Base-by-base conservation (phyloP, 2,113 vertebrate genomes). In the Chitala chitala region DNA sequence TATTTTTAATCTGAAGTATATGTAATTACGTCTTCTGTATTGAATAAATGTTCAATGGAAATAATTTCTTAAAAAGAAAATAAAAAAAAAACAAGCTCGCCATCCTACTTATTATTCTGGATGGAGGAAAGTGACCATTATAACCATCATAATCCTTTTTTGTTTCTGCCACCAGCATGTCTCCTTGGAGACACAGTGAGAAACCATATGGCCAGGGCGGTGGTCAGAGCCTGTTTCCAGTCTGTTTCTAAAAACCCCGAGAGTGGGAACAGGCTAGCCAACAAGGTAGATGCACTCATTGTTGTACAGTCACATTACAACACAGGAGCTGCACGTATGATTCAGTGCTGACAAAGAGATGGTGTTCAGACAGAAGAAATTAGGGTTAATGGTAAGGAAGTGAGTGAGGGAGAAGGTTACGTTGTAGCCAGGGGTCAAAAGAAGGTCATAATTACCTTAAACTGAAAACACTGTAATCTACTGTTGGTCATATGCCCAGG, bases 221-320 rank as follows among this genome's bases (percentile, higher is more conserved):
- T 71, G 61, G 61, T 20, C 54, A 24, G 59, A 56, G 24, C 17
- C 48, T 64, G 59, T 33, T 40, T 65, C 74, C 50, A 65, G 70
- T 22, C 70, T 68, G 75, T 72, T 64, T 54, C 61, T 59, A n/a
- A 7, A 38, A 65, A 22, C 65, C 53, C 65, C 24, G 66, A 73
- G 72, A 63, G 10, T 20, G 1, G 36, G 71, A 64, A n/a, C 44
- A 33, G 65, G 12, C 6, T 9, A 10, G 15, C 1, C 29, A 31
- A 13, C 9, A 42, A 51, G 10, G 44, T 6, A 10, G 13, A 24
- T 13, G 46, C 66, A 2, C 26, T 44, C 66, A 56, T 17, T 22
- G 7, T 24, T 56, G 20, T 24, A 7, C 54, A 56, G 20, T 56
- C 54, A 56, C 15, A 22, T 7, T 22, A 2, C 15, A 22, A 56